phyloP scores from a whole-genome alignment of 2,113 vertebrate species.

The Chamaetylas fuelleborni region DNA sequence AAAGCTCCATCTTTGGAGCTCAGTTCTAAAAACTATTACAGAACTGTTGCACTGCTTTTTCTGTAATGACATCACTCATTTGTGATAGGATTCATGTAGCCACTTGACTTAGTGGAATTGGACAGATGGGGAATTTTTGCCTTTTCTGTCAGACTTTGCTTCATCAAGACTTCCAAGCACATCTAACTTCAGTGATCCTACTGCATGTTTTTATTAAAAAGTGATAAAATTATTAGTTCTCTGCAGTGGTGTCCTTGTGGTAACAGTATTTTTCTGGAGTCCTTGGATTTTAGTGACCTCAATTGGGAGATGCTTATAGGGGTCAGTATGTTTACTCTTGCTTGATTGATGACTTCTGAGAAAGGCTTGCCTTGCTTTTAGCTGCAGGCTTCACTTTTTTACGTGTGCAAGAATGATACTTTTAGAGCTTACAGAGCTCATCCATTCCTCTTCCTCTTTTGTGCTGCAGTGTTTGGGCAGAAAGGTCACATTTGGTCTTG shows the following conservation, averaged over 20 bases:
- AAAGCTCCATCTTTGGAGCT: background rate
- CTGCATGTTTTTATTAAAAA: fast-evolving
- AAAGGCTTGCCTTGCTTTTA: background rate
- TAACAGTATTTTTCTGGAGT: background rate
- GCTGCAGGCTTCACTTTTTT: background rate
- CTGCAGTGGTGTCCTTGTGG: background rate
- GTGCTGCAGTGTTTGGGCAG: background rate
- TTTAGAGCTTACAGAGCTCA: background rate
- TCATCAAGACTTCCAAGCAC: fast-evolving
- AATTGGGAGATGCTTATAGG: fast-evolving
- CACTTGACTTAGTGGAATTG: background rate
- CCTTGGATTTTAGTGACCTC: background rate
- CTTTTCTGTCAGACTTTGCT: background rate
- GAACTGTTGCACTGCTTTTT: background rate
- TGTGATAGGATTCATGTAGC: background rate
- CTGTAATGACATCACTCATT: background rate
- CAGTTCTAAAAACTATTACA: background rate
- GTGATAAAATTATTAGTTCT: background rate
- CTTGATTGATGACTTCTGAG: background rate
- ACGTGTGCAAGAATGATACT: fast-evolving
- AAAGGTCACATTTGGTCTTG: background rate
- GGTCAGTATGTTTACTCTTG: background rate
- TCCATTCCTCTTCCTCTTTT: background rate
- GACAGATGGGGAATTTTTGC: background rate
- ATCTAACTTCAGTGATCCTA: background rate